Conservation (phyloP, 35 echinoderm and acorn worm genomes). For the Apostichopus parvimensis region DNA sequence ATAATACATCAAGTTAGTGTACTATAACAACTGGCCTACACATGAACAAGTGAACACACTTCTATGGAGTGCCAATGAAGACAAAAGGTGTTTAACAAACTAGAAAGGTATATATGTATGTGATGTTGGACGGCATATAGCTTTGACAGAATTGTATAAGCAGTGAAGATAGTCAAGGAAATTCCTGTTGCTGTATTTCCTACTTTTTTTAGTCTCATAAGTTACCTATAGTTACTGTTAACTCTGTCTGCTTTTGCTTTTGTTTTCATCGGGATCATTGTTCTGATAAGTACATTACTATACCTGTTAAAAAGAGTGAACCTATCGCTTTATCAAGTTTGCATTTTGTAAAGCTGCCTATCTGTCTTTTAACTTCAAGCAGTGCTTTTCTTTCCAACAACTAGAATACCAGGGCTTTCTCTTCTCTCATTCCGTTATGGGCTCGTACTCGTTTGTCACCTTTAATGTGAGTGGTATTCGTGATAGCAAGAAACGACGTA, state of each 20-base stretch:
- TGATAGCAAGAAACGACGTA: conserved; percentile 1
- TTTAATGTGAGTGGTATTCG: conserved; percentile 27
- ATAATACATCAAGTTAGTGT: too few species aligned
- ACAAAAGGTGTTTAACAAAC: too few species aligned
- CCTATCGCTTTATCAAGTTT: background rate
- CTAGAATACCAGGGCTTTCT: background rate
- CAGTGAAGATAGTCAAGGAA: background rate
- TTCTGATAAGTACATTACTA: background rate
- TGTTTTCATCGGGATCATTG: background rate
- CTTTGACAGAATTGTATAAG: background rate
- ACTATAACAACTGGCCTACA: too few species aligned
- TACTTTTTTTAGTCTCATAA: background rate
- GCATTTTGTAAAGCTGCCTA: background rate
- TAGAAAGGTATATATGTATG: too few species aligned
- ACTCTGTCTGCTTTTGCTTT: background rate
- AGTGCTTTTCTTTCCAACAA: background rate
- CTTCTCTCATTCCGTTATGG: background rate
- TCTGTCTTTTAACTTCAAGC: background rate
- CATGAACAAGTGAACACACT: too few species aligned
- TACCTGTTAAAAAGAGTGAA: background rate
- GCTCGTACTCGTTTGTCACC: background rate
- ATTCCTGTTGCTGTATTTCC: background rate
- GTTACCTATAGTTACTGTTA: background rate
- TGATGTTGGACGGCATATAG: background rate
- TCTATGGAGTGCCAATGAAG: too few species aligned